Percentiles rank a stretch among this genome's conserved stretches.
These are phyloP conservation scores for Crotophaga sulcirostris DNA, from an alignment of 2,113 vertebrate species.

Conservation along the genomic window DNA sequence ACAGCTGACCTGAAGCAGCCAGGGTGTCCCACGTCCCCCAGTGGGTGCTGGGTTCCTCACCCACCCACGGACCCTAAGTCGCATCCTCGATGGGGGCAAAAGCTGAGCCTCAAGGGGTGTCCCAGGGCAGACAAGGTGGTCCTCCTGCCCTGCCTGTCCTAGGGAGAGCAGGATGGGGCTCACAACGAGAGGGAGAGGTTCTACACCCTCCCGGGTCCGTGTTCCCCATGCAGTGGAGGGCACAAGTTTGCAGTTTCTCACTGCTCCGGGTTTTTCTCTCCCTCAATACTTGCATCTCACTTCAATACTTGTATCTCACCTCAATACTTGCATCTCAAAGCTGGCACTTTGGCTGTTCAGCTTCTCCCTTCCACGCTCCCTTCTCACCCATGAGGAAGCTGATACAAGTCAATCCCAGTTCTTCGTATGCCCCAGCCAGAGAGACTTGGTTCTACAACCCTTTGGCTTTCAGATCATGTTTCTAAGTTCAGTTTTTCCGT, in stretches of 20 bases:
- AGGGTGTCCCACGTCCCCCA: neutral
- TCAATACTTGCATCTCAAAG: neutral
- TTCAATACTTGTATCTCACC: neutral
- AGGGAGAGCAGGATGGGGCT: neutral
- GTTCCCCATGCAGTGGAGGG: fast-evolving
- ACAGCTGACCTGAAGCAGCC: neutral
- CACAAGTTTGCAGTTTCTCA: neutral
- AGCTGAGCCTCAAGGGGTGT: neutral
- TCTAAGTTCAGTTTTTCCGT: neutral
- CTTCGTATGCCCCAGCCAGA: neutral
- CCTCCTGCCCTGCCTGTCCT: neutral
- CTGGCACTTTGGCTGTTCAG: neutral
- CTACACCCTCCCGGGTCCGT: neutral
- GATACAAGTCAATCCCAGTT: neutral
- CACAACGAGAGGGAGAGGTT: no score
- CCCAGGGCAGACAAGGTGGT: fast-evolving
- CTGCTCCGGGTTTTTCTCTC: neutral
- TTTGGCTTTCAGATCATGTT: neutral
- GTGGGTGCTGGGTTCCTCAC: neutral
- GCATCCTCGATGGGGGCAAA: no score
- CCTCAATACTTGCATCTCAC: neutral
- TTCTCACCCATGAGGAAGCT: neutral
- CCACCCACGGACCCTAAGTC: fast-evolving
- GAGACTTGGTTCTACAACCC: neutral
- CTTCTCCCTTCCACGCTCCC: neutral